Conservation (phyloP, 92 coral and sea anemone genomes). For the Micromussa lordhowensis region DNA sequence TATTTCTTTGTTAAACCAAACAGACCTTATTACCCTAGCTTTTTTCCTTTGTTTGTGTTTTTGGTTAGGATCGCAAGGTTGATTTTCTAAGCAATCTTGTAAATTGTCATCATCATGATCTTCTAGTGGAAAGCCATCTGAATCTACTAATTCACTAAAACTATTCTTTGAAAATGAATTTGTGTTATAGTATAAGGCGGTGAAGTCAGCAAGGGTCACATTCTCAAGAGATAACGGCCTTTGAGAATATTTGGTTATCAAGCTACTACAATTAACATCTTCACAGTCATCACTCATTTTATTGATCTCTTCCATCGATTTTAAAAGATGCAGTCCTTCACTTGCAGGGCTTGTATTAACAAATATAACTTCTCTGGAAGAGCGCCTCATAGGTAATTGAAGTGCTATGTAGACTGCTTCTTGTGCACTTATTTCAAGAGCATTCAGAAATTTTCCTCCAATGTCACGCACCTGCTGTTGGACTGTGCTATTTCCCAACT, state of each 20-base stretch:
- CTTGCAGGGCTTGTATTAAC: slow-evolving; percentile 52
- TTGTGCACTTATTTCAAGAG: slow-evolving; percentile 60
- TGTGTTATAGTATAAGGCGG: slow-evolving; percentile 47
- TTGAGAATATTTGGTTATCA: slow-evolving; percentile 44
- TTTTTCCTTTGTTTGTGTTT: slow-evolving; percentile 17
- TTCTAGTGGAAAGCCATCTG: slow-evolving; percentile 51
- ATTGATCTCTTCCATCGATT: slow-evolving; percentile 53
- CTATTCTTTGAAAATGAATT: background rate
- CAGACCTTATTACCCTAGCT: slow-evolving; percentile 56
- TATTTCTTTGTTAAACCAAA: slow-evolving; percentile 59
- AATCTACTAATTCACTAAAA: slow-evolving; percentile 22
- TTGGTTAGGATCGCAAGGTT: slow-evolving; percentile 3
- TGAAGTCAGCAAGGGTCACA: slow-evolving; percentile 46
- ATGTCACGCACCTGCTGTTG: slow-evolving; percentile 60
- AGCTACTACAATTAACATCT: slow-evolving; percentile 53
- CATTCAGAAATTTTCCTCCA: slow-evolving; percentile 59
- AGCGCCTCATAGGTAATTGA: slow-evolving; percentile 59
- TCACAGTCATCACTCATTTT: slow-evolving; percentile 55
- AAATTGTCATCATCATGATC: slow-evolving; percentile 41
- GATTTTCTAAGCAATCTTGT: slow-evolving; percentile 37
- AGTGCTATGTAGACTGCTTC: slow-evolving; percentile 63
- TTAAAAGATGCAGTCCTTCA: slow-evolving; percentile 52
- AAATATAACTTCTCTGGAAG: slow-evolving; percentile 53
- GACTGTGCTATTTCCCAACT: slow-evolving; percentile 19
- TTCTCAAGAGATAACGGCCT: slow-evolving; percentile 37